Evolutionary conservation across 2,888 invertebrate species (phyloP).

Genomic region (Cephonodes hylas): DNA sequence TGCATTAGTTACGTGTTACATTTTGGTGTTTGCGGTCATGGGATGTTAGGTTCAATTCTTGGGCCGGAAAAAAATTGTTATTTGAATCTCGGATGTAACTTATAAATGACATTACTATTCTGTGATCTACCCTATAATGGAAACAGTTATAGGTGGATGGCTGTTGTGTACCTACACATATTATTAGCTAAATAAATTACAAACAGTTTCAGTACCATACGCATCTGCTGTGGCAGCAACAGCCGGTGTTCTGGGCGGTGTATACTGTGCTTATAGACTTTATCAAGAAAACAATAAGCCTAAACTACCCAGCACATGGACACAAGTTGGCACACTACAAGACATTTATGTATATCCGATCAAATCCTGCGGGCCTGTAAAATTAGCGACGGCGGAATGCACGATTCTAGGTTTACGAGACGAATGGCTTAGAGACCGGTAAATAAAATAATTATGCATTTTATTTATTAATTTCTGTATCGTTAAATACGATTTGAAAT

Average conservation of each 20-base stretch:
- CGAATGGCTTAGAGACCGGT: slow-evolving; percentile 80
- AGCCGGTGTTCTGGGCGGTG: slow-evolving; percentile 54
- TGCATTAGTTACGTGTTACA: too few relatives aligned
- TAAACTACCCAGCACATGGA: slow-evolving; percentile 76
- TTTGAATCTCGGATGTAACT: too few relatives aligned
- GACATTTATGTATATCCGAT: slow-evolving; percentile 80
- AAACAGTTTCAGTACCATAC: slow-evolving; percentile 38
- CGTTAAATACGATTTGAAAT: too few relatives aligned
- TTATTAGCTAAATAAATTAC: too few relatives aligned
- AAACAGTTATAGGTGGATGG: too few relatives aligned
- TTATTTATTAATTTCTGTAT: too few relatives aligned
- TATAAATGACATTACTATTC: too few relatives aligned
- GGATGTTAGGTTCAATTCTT: not conserved
- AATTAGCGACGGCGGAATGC: slow-evolving; percentile 74
- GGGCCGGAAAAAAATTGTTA: not conserved
- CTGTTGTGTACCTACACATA: too few relatives aligned
- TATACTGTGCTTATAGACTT: slow-evolving; percentile 51
- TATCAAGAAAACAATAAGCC: slow-evolving; percentile 39
- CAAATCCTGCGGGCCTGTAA: slow-evolving; percentile 80
- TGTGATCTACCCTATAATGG: too few relatives aligned
- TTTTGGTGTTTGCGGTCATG: not conserved
- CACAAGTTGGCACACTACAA: slow-evolving; percentile 79
- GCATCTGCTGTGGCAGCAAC: slow-evolving; percentile 49
- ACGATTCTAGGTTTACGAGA: slow-evolving; percentile 76
- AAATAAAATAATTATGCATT: slow-evolving; percentile 9